Conservation (phyloP, 2,113 vertebrate species). For the Ceyx margarethae region DNA sequence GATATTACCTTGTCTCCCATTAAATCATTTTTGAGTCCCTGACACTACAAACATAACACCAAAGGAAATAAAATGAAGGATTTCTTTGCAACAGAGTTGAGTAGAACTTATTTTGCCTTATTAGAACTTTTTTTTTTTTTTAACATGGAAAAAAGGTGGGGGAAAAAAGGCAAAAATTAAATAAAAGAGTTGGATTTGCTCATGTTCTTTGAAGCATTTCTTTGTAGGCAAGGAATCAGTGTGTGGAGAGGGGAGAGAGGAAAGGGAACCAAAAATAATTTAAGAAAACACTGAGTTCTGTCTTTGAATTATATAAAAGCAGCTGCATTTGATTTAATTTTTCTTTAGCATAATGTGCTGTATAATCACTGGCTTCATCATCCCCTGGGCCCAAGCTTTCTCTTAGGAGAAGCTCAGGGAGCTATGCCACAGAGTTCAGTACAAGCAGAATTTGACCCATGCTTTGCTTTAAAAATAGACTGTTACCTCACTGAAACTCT, state of each 20-base stretch:
- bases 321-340: constrained; percentile 58
- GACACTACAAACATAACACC: neutral
- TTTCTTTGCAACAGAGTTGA: neutral
- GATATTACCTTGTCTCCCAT: neutral
- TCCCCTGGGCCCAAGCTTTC: neutral
- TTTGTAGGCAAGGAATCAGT: constrained; percentile 52
- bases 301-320: constrained; percentile 68
- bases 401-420: neutral
- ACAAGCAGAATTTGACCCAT: neutral
- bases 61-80: neutral
- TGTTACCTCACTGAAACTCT: neutral
- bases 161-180: neutral
- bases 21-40: neutral
- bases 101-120: neutral
- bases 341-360: constrained; percentile 44
- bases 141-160: neutral
- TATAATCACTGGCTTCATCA: constrained; percentile 21
- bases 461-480: neutral
- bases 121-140: neutral
- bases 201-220: constrained; percentile 51
- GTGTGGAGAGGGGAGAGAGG: neutral
- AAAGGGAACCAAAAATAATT: constrained; percentile 48
- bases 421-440: neutral
- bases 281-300: constrained; percentile 35
- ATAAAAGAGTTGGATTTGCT: constrained; percentile 25